Base-by-base conservation (phyloP, 2,888 invertebrate genomes). In the Euspilapteryx auroguttella region DNA sequence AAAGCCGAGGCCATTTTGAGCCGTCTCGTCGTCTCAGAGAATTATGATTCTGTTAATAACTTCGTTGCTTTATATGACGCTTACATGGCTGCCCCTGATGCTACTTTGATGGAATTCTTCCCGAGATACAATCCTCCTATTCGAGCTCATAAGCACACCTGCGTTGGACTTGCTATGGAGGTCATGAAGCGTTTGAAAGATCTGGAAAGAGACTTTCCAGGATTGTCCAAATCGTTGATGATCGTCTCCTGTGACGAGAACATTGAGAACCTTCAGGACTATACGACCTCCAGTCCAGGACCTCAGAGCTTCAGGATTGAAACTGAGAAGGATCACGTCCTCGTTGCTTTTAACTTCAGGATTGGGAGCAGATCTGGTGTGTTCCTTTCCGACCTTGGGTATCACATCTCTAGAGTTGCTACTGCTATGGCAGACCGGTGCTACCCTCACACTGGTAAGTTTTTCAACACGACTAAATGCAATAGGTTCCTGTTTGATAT, bases 241-340 rank as follows among this genome's bases (percentile, higher is more conserved):
- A 69, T 94, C 46, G 92, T 88, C 26, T 94, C 94, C 2, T 94
- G 93, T 47, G 94, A 94, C 57, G 94, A 94, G 76, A 87, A 88
- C 44, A 83, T 86, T 25, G 79, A 80, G 39, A 79, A 81, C 34
- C 56, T 83, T 29, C 51, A 63, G 24, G 81, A 83, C 37, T 86
- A 86, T 40, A 73, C 82, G 2, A 81, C 81, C 13, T 79, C 81
- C 27, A 79, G 78, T 40, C 79, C 81, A 22, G 80, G 81, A 24
- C 76, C 81, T 9, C 79, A 80, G 37, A 65, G 73, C 3, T 80
- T 82, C 34, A 65, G 82, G 27, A 78, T 81, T 33, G 82, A 82
- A 39, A 83, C 88, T 2, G 92, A 91, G 59, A 94, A 93, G 55
- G 94, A 94, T 51, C 94, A 94, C 59, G 89, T 91, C 9, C 79